Evolutionary conservation across 2,888 invertebrate species (phyloP).

Genomic region (Ormyrus pomaceus): DNA sequence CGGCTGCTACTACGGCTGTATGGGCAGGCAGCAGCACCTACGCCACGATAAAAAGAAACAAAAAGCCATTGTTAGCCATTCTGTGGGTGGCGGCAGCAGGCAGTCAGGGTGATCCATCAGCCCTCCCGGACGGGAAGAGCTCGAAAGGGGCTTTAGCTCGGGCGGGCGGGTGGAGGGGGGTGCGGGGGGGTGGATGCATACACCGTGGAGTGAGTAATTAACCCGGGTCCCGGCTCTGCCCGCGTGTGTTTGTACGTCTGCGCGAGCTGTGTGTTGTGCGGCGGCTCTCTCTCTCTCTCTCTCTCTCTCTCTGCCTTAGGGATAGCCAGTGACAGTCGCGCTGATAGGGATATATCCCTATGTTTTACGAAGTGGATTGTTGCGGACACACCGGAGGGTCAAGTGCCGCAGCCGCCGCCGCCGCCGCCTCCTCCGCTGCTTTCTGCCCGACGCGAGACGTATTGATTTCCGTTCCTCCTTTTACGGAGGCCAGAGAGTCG

Average conservation of each 20-base stretch:
- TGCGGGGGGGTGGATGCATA: conserved; percentile 56
- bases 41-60: conserved; percentile 71
- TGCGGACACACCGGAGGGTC: not conserved
- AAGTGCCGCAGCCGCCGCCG: too few relatives aligned
- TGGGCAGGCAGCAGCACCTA: not conserved
- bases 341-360: conserved; percentile 9
- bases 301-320: conserved; percentile 63
- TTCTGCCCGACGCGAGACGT: too few relatives aligned
- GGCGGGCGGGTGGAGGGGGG: not conserved
- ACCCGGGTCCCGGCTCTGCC: conserved; percentile 62
- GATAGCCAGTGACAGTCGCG: conserved; percentile 54
- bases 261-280: conserved; percentile 58
- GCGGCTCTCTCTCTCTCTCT: conserved; percentile 56
- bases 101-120: conserved; percentile 72
- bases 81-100: conserved; percentile 69
- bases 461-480: too few relatives aligned
- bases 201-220: conserved; percentile 71
- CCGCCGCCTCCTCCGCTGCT: too few relatives aligned
- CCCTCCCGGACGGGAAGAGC: conserved; percentile 69
- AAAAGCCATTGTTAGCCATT: conserved; percentile 73
- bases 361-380: conserved; percentile 24
- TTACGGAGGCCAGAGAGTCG: too few relatives aligned
- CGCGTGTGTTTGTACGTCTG: not conserved
- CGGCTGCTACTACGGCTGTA: not conserved
- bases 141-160: conserved; percentile 56